A percentile compares a stretch with the other conserved stretches of the same genome.
Conservation (phyloP, 37 sponge, comb jelly and placozoan genomes). For the Diacarnus erythraeanus region DNA sequence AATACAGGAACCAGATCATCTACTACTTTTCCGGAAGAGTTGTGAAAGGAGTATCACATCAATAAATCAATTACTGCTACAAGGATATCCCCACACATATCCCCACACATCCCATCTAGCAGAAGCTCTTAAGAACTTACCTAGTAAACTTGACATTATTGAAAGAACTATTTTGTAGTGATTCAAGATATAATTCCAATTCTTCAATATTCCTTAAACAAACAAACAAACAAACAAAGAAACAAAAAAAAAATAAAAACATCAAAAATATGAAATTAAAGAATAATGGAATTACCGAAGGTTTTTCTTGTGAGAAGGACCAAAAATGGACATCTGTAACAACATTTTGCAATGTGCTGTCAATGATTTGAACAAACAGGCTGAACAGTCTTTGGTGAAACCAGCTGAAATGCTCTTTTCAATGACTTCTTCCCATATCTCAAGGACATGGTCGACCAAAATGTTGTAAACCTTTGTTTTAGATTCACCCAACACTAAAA, state of each 20-base stretch:
- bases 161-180: conserved; percentile 25
- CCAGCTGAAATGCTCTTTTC: not conserved
- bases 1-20: too few relatives aligned
- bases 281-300: conserved; percentile 39
- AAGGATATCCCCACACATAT: too few relatives aligned
- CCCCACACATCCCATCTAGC: too few relatives aligned
- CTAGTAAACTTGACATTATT: conserved; percentile 26
- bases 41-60: too few relatives aligned
- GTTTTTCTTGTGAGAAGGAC: conserved; percentile 62
- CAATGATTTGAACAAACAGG: conserved; percentile 11
- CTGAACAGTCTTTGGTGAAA: not conserved
- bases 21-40: too few relatives aligned
- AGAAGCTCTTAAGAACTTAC: conserved; percentile 5
- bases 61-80: too few relatives aligned
- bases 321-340: conserved; percentile 45
- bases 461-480: conserved; percentile 38
- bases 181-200: conserved; percentile 28
- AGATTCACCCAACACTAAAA: conserved; percentile 43
- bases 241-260: not conserved
- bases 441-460: conserved; percentile 36
- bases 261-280: too few relatives aligned
- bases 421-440: conserved; percentile 25
- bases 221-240: not conserved
- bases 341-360: conserved; percentile 21
- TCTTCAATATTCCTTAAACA: conserved; percentile 45